Evolutionary conservation across 2,888 invertebrate species (phyloP).

Genomic region (Sarcophaga carnaria): DNA sequence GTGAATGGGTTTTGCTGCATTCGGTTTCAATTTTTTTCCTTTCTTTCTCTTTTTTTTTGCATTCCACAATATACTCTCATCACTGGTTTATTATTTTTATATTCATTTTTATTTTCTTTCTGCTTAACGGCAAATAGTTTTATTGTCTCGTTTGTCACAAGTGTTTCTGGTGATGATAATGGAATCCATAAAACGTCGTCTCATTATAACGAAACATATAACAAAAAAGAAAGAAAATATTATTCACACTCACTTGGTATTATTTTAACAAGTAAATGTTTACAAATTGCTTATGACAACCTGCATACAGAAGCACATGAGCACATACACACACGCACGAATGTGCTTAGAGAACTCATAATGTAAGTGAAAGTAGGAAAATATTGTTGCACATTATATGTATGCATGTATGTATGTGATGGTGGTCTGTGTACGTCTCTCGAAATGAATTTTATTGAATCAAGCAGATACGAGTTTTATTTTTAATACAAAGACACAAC

Average conservation of each 20-base stretch:
- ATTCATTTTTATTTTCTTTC: background rate
- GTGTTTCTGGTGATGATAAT: constrained; percentile 48
- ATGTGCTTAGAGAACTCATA: background rate
- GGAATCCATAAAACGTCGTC: constrained; percentile 43
- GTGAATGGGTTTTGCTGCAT: too few relatives aligned
- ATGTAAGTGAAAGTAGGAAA: background rate
- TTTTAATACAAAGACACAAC: background rate
- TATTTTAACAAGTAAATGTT: constrained; percentile 59
- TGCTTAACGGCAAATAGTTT: constrained; percentile 3
- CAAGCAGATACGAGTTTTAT: background rate
- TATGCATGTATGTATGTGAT: background rate
- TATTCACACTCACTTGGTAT: constrained; percentile 21
- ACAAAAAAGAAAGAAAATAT: background rate
- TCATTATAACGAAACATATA: constrained; percentile 16
- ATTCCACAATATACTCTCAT: background rate
- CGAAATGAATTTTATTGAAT: constrained; percentile 56
- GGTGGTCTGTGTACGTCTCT: background rate
- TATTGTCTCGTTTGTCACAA: constrained; percentile 46
- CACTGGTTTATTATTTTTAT: constrained; percentile 9
- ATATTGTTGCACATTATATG: background rate
- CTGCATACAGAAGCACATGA: background rate
- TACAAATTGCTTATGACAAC: constrained; percentile 53
- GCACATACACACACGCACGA: background rate
- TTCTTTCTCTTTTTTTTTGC: too few relatives aligned
- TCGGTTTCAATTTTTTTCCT: too few relatives aligned